phyloP scores from a whole-genome alignment of 1,140 invertebrate species.

The Drosophila truncata region DNA sequence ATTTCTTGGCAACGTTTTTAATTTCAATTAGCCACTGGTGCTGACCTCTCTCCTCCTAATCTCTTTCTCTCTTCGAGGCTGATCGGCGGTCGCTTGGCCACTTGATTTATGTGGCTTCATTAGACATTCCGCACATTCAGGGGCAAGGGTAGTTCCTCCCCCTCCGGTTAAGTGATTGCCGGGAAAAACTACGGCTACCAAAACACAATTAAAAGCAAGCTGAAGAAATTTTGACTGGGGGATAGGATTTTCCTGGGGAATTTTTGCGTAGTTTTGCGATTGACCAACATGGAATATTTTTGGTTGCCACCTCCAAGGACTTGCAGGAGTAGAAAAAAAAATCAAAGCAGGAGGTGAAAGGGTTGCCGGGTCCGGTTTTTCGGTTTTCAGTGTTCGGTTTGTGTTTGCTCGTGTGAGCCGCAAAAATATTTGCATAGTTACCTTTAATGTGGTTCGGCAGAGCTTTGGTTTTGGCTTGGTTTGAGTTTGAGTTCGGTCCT shows the following conservation, averaged over 20 bases:
- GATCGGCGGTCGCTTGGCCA: conserved; percentile 36
- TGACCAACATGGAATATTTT: conserved; percentile 76
- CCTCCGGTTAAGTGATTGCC: conserved; percentile 68
- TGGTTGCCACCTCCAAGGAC: conserved; percentile 55
- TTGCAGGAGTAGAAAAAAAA: conserved; percentile 17
- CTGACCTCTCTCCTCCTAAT: conserved; percentile 16
- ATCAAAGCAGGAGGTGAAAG: conserved; percentile 31
- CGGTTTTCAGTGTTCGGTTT: conserved; percentile 5
- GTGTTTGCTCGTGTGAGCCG: conserved; percentile 73
- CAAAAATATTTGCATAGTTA: conserved; percentile 85
- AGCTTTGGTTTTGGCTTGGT: conserved; percentile 2
- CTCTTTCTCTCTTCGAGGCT: conserved; percentile 4
- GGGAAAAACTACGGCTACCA: conserved; percentile 52
- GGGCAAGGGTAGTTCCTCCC: not conserved
- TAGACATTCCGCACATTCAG: conserved; percentile 76
- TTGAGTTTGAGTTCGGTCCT: conserved; percentile 16
- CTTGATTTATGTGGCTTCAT: conserved; percentile 85
- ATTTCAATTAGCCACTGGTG: conserved; percentile 70
- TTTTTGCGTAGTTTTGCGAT: conserved; percentile 58
- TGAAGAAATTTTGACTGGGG: not conserved
- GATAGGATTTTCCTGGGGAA: not conserved
- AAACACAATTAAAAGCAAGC: conserved; percentile 58
- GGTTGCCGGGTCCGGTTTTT: conserved; percentile 36
- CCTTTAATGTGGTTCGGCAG: conserved; percentile 82
- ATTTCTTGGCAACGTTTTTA: conserved; percentile 69